Percentiles rank a stretch among this genome's conserved stretches.
These are phyloP conservation scores for Motacilla tschutschensis DNA, from an alignment of 2,113 vertebrate genomes.

Conservation along the genomic window DNA sequence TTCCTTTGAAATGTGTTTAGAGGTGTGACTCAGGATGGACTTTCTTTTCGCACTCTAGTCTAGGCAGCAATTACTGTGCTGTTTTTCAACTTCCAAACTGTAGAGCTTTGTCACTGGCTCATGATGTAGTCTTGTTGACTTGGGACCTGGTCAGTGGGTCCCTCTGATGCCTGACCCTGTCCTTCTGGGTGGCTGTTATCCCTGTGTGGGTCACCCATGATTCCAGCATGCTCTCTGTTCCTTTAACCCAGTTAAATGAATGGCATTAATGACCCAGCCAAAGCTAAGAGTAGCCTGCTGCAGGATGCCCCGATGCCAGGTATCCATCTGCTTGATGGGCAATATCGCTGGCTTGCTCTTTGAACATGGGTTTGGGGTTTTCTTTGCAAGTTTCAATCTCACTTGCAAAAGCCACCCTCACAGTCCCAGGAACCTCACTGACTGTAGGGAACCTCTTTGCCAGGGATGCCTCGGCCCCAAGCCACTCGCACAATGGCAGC, in stretches of 20 bases:
- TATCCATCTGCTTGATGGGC: accelerated
- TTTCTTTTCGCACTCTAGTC: neutral
- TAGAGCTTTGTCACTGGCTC: neutral
- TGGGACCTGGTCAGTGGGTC: neutral
- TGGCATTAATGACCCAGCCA: neutral
- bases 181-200: neutral
- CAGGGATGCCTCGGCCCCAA: constrained; percentile 77
- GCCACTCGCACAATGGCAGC: constrained; percentile 82
- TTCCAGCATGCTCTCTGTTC: neutral
- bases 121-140: neutral
- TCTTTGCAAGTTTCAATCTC: neutral
- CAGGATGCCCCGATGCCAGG: neutral
- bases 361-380: accelerated
- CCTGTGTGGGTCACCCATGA: accelerated
- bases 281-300: neutral
- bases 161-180: neutral
- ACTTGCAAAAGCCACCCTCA: neutral
- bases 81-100: neutral
- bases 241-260: neutral
- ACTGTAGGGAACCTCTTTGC: neutral
- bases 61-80: neutral
- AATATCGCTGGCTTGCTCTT: neutral
- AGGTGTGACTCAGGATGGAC: neutral
- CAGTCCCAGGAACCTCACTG: neutral
- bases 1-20: neutral